Conservation (phyloP, 2,113 vertebrate species). For the Plestiodon gilberti region DNA sequence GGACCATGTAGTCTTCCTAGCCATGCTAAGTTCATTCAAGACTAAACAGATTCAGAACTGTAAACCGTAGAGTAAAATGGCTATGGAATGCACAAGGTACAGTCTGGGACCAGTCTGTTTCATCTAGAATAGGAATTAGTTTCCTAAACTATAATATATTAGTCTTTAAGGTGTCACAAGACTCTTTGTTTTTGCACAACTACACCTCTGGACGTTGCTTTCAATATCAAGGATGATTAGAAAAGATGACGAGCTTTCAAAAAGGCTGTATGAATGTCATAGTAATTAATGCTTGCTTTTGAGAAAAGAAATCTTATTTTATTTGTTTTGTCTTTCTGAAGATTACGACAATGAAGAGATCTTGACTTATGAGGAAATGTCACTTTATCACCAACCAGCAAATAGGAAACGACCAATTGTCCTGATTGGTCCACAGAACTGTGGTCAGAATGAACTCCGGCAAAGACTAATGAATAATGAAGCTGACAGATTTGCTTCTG, state of each 20-base stretch:
- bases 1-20: too few species aligned
- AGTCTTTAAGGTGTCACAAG: too few species aligned
- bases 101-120: too few species aligned
- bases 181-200: not conserved
- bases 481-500: constrained; percentile 88
- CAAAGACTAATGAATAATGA: constrained; percentile 88
- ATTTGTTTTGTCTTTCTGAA: constrained; percentile 61
- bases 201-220: too few species aligned
- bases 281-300: not conserved
- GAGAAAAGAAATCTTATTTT: not conserved
- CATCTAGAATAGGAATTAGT: too few species aligned
- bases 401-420: constrained; percentile 92
- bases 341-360: constrained; percentile 94
- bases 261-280: not conserved
- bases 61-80: too few species aligned
- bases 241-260: not conserved
- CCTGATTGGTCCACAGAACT: constrained; percentile 90
- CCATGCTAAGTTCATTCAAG: too few species aligned
- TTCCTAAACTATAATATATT: too few species aligned
- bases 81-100: too few species aligned
- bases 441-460: constrained; percentile 91
- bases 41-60: too few species aligned
- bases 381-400: constrained; percentile 93
- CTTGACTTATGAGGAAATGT: constrained; percentile 97
- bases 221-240: not conserved